Evolutionary conservation across 1,140 invertebrate species (phyloP).

Genomic region (Trichogramma pretiosum): DNA sequence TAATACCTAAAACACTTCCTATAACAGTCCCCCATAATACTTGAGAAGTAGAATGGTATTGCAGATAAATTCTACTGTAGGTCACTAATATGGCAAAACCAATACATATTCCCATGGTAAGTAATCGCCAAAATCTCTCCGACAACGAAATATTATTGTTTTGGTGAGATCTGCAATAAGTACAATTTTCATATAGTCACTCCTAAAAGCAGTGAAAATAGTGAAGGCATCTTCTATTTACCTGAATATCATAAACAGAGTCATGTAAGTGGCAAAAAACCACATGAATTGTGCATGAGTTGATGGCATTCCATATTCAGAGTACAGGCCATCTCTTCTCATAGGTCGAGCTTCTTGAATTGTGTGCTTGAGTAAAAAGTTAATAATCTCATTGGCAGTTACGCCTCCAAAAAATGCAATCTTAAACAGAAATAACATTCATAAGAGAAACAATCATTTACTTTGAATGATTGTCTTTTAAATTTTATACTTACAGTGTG

Average conservation of each 20-base stretch:
- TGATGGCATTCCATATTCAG: constrained; percentile 92
- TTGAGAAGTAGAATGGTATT: constrained; percentile 79
- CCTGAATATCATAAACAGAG: constrained; percentile 82
- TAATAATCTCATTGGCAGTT: constrained; percentile 68
- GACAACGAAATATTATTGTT: constrained; percentile 66
- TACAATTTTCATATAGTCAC: constrained; percentile 12
- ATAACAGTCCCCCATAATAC: constrained; percentile 68
- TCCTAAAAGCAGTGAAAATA: neutral
- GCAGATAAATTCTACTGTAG: constrained; percentile 69
- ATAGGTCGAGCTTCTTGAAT: constrained; percentile 74
- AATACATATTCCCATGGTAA: constrained; percentile 56
- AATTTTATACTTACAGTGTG: constrained; percentile 66
- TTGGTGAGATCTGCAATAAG: constrained; percentile 63
- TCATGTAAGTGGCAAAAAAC: constrained; percentile 81
- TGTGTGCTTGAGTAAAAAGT: constrained; percentile 73
- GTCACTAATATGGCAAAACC: constrained; percentile 55
- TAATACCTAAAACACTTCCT: constrained; percentile 57
- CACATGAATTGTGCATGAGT: constrained; percentile 87
- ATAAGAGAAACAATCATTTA: neutral
- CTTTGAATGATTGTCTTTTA: neutral
- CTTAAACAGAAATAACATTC: constrained; percentile 47
- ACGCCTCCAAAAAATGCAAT: constrained; percentile 78
- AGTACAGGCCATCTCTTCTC: constrained; percentile 56
- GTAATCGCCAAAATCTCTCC: constrained; percentile 65
- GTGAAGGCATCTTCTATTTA: constrained; percentile 39